Conservation (phyloP, 2,888 invertebrate genomes). For the Diaprepes abbreviatus region DNA sequence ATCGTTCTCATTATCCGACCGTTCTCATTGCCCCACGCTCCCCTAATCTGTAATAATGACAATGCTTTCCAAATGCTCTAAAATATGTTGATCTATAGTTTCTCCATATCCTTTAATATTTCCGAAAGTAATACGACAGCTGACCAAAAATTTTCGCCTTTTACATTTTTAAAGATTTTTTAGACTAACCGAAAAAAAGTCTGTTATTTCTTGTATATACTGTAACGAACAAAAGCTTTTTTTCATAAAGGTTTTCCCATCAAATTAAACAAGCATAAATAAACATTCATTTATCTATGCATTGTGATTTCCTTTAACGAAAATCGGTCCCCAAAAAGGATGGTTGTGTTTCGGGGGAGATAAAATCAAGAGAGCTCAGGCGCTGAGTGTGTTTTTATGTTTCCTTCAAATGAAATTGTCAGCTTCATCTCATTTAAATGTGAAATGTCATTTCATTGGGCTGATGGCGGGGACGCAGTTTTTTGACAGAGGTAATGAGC, state of each 20-base stretch:
- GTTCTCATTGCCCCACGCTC: too few species aligned
- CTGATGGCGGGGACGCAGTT: constrained; percentile 6
- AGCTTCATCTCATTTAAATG: constrained; percentile 65
- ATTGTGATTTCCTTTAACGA: constrained; percentile 59
- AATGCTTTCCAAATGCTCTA: too few species aligned
- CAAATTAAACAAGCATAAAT: constrained; percentile 23
- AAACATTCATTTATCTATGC: constrained; percentile 21
- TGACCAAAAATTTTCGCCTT: too few species aligned
- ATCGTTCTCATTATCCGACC: too few species aligned
- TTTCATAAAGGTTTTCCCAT: not conserved
- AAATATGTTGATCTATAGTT: too few species aligned
- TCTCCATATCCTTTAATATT: too few species aligned
- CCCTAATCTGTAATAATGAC: too few species aligned
- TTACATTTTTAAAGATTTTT: too few species aligned
- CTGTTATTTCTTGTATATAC: not conserved
- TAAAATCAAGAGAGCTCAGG: constrained; percentile 58
- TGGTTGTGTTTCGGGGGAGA: constrained; percentile 56
- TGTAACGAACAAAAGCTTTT: constrained; percentile 3
- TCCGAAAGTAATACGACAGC: too few species aligned
- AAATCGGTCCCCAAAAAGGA: constrained; percentile 61
- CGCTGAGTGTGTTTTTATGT: constrained; percentile 66
- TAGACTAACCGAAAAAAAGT: not conserved
- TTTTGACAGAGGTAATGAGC: constrained; percentile 27
- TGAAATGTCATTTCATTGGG: constrained; percentile 58
- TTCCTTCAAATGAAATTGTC: constrained; percentile 64